Evolutionary conservation across 2,113 vertebrate genomes (phyloP), one percentile per base, ranked within the genome.

Genomic region (Takifugu bimaculatus): DNA sequence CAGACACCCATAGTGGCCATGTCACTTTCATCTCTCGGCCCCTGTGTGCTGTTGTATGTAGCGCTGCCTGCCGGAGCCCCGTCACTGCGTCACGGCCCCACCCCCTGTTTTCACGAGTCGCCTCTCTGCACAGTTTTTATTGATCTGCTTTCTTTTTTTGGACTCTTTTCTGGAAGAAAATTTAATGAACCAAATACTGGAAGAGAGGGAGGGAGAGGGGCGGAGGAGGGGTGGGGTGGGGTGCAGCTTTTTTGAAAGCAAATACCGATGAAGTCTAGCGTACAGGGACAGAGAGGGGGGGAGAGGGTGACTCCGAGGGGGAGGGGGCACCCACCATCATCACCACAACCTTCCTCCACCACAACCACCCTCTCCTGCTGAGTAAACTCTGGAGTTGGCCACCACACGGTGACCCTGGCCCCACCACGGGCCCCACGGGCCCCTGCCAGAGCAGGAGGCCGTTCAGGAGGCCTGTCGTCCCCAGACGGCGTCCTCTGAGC

Each of bases 11-110:
- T 82, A 92, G 93, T 93, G 90, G 73, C 88, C 91, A 87, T 93
- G 92, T 92, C 92, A 94, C 95, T 96, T 96, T 96, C 94, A 95
- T 96, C 93, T 96, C 78, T 68, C 86, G 88, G 45, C 45, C 45
- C 45, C 45, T 48, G 45, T 6, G 6, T 12, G 45, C 45, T 48
- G 45, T 13, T n/a, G 35, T 10, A 39, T 39, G 35, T 39, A 48
- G 13, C 45, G 44, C 44, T 15, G 44, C 44, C 44, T 5, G 6
- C 44, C 0, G 44, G 1, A 10, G 35, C 7, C 35, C 45, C 45
- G 4, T n/a, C 13, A n/a, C 45, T 3, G 45, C 45, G 5, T 13
- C 45, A 71, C 84, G 80, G 90, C 71, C 72, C 63, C 60, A 42
- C 57, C 56, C 61, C 73, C 78, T 57, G 9, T 62, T 81, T 81